Evolutionary conservation across 2,888 invertebrate genomes (phyloP).

Genomic region (Eupithecia abbreviata): DNA sequence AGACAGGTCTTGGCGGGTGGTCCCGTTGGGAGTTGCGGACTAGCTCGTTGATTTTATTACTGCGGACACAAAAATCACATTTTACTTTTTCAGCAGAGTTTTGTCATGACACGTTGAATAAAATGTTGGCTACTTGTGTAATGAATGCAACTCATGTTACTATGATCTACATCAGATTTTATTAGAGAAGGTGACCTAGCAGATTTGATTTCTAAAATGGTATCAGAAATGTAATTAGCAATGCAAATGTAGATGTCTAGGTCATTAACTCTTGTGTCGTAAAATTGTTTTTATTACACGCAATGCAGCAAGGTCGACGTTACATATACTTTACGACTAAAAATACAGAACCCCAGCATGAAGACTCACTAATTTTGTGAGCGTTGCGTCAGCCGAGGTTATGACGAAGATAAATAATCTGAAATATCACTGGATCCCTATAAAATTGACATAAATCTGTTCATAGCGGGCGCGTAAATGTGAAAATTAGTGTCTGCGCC

Average conservation of each 20-base stretch:
- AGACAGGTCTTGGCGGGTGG: constrained; percentile 63
- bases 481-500: constrained; percentile 39
- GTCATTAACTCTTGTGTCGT: constrained; percentile 17
- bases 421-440: constrained; percentile 36
- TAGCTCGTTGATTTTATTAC: constrained; percentile 80
- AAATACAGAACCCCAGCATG: constrained; percentile 11
- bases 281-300: constrained; percentile 6
- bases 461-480: constrained; percentile 39
- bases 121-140: not conserved
- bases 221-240: not conserved
- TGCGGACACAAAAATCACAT: constrained; percentile 47
- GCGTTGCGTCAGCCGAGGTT: constrained; percentile 35
- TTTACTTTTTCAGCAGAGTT: not conserved
- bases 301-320: constrained; percentile 15
- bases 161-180: not conserved
- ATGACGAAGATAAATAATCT: constrained; percentile 43
- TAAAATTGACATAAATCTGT: constrained; percentile 44
- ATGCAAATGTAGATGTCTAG: constrained; percentile 6
- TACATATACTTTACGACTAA: constrained; percentile 17
- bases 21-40: constrained; percentile 68
- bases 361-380: constrained; percentile 30
- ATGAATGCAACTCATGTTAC: not conserved
- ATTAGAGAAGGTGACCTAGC: not conserved
- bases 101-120: not conserved
- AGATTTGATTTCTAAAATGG: not conserved